phyloP scores from a whole-genome alignment of 2,113 vertebrate species.

The Asarcornis scutulata region DNA sequence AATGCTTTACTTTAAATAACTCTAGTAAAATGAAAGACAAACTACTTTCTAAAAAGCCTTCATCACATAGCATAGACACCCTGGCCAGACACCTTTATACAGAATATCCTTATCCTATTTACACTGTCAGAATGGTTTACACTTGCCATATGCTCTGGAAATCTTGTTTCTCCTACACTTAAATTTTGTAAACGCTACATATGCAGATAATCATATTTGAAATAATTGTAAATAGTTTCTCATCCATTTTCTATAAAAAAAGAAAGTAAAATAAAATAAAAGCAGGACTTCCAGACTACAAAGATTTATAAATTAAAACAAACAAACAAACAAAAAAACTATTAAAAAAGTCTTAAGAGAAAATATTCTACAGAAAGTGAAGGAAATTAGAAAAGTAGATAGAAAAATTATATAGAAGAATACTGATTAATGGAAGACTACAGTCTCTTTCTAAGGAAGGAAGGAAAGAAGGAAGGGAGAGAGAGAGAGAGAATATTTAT shows the following conservation, averaged over 20 bases:
- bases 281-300: neutral
- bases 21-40: neutral
- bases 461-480: neutral
- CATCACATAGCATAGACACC: neutral
- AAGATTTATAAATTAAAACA: neutral
- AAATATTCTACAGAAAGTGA: neutral
- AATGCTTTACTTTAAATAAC: neutral
- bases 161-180: neutral
- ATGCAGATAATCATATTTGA: neutral
- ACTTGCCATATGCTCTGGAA: neutral
- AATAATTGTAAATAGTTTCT: neutral
- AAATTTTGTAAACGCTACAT: neutral
- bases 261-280: neutral
- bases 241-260: fast-evolving
- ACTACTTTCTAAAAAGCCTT: neutral
- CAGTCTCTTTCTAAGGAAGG: too few relatives aligned
- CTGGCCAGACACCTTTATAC: neutral
- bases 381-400: neutral
- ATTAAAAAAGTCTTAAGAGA: neutral
- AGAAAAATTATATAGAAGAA: neutral
- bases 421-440: neutral
- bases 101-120: neutral
- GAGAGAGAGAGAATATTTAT: neutral
- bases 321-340: neutral
- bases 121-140: neutral